phyloP scores from a whole-genome alignment of 1,140 invertebrate genomes.

The Chironomus tepperi region DNA sequence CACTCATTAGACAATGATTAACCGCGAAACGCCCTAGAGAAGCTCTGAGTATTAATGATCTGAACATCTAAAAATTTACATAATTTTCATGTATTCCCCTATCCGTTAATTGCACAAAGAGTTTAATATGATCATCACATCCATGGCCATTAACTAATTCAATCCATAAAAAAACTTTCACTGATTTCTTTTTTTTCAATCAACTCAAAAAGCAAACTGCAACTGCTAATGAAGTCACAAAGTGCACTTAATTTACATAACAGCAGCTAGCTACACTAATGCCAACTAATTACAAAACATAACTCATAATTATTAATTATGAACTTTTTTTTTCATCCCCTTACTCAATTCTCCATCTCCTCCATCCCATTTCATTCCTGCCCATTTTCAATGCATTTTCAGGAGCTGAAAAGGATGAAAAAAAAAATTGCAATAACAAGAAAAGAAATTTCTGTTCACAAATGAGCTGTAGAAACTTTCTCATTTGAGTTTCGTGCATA shows the following conservation, averaged over 20 bases:
- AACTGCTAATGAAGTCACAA: background rate
- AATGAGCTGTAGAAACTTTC: conserved; percentile 8
- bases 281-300: conserved; percentile 8
- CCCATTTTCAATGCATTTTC: background rate
- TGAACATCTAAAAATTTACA: too few species aligned
- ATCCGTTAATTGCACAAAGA: too few species aligned
- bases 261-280: background rate
- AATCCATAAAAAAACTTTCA: too few species aligned
- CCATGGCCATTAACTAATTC: too few species aligned
- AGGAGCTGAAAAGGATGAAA: background rate
- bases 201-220: background rate
- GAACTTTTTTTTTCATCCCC: background rate
- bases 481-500: background rate
- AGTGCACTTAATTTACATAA: background rate
- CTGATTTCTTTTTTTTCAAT: too few species aligned
- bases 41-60: too few species aligned
- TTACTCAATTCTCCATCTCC: background rate
- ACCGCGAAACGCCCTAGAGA: too few species aligned
- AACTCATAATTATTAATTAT: conserved; percentile 15
- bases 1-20: too few species aligned
- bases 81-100: too few species aligned
- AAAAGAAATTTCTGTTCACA: background rate
- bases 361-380: background rate
- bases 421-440: background rate
- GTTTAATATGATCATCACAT: too few species aligned